Evolutionary conservation across 2,888 invertebrate species (phyloP).

Genomic region (Netelia fuscicornis): DNA sequence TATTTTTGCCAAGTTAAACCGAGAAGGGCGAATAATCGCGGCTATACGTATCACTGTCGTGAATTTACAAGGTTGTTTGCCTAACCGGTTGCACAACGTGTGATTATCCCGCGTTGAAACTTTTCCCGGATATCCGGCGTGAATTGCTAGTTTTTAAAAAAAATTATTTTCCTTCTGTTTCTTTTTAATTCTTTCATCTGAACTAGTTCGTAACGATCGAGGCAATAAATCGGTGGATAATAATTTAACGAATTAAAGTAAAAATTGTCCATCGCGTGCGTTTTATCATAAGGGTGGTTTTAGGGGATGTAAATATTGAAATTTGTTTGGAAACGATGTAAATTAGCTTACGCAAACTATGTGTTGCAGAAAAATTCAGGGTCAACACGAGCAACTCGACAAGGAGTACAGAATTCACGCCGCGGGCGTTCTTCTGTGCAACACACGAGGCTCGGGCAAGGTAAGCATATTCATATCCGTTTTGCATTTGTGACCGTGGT

Average conservation of each 20-base stretch:
- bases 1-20: slow-evolving; percentile 57
- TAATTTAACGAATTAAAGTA: too few relatives aligned
- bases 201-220: background rate
- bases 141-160: too few relatives aligned
- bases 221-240: too few relatives aligned
- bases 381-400: slow-evolving; percentile 89
- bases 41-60: slow-evolving; percentile 65
- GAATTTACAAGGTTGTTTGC: slow-evolving; percentile 80
- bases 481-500: background rate
- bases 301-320: background rate
- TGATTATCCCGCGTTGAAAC: slow-evolving; percentile 75
- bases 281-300: too few relatives aligned
- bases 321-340: background rate
- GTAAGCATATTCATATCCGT: slow-evolving; percentile 83
- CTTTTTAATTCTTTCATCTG: background rate
- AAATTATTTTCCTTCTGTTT: background rate
- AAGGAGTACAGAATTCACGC: slow-evolving; percentile 89
- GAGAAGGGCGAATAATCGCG: slow-evolving; percentile 60
- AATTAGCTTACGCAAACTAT: slow-evolving; percentile 13
- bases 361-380: slow-evolving; percentile 88
- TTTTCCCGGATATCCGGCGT: slow-evolving; percentile 71
- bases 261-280: background rate
- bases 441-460: slow-evolving; percentile 88
- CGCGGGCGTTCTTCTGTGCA: slow-evolving; percentile 88
- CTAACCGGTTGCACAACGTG: slow-evolving; percentile 67